A percentile compares a stretch with the other conserved stretches of the same genome.
Evolutionary conservation across 2,113 vertebrate species (phyloP).

Genomic region (Cephalophus harveyi): DNA sequence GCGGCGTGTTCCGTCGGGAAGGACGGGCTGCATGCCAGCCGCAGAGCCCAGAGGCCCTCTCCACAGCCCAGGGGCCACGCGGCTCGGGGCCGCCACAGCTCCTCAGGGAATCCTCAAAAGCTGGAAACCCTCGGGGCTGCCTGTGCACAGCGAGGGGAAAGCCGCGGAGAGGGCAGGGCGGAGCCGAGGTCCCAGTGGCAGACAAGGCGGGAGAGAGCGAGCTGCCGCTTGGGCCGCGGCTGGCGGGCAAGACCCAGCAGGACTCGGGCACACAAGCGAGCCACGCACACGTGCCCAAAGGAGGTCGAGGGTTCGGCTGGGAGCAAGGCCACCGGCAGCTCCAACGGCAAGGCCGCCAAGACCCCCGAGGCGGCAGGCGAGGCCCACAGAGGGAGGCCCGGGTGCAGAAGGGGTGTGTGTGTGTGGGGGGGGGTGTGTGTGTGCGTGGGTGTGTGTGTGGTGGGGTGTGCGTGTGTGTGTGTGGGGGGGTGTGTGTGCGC

Average conservation of each 20-base stretch:
- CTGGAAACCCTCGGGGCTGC: not conserved
- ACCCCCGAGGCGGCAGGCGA: not conserved
- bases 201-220: not conserved
- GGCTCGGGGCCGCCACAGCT: not conserved
- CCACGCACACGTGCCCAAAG: not conserved
- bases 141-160: not conserved
- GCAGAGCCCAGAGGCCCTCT: not conserved
- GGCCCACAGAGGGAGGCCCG: too few relatives aligned
- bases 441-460: too few relatives aligned
- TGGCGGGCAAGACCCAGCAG: not conserved
- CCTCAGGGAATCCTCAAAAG: too few relatives aligned
- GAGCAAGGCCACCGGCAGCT: not conserved
- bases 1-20: not conserved
- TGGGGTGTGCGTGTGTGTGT: too few relatives aligned
- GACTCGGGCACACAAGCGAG: not conserved
- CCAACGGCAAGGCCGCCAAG: not conserved
- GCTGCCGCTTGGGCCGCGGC: not conserved
- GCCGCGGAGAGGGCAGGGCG: not conserved
- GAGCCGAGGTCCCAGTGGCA: not conserved
- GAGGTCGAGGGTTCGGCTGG: not conserved
- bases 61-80: not conserved
- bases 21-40: not conserved
- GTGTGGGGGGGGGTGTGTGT: fast-evolving
- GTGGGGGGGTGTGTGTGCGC: too few relatives aligned
- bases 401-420: fast-evolving